phyloP scores from a whole-genome alignment of 2,888 invertebrate species.

The Sinotaia quadrata region DNA sequence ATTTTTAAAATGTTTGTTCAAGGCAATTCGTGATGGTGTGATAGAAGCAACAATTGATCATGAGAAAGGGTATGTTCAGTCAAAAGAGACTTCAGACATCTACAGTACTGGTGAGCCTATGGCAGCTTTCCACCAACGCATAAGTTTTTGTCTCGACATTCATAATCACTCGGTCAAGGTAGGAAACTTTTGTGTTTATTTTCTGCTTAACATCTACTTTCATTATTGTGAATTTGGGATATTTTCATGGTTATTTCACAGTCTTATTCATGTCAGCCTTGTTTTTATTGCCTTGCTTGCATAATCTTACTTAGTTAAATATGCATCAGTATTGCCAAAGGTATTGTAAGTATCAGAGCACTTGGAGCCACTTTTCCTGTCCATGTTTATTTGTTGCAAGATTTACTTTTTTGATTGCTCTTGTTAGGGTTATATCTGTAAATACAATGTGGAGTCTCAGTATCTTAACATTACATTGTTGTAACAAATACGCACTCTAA shows the following conservation, averaged over 20 bases:
- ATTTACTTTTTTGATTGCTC: too few species aligned
- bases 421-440: too few species aligned
- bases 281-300: too few species aligned
- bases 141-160: slow-evolving; percentile 96
- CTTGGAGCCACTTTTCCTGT: too few species aligned
- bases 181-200: slow-evolving; percentile 15
- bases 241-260: background rate
- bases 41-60: slow-evolving; percentile 98
- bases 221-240: background rate
- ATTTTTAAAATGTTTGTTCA: slow-evolving; percentile 19
- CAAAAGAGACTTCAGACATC: slow-evolving; percentile 96
- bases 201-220: background rate
- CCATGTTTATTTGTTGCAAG: too few species aligned
- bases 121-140: slow-evolving; percentile 95
- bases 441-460: too few species aligned
- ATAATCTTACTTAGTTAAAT: too few species aligned
- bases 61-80: slow-evolving; percentile 93
- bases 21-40: slow-evolving; percentile 92
- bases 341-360: too few species aligned
- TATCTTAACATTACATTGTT: too few species aligned
- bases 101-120: slow-evolving; percentile 98
- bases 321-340: too few species aligned
- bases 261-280: too few species aligned
- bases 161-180: slow-evolving; percentile 96
- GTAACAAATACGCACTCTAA: too few species aligned